A percentile compares a stretch with the other conserved stretches of the same genome.
Evolutionary conservation across 2,113 vertebrate species (phyloP).

Genomic region (Catharus fuscescens): DNA sequence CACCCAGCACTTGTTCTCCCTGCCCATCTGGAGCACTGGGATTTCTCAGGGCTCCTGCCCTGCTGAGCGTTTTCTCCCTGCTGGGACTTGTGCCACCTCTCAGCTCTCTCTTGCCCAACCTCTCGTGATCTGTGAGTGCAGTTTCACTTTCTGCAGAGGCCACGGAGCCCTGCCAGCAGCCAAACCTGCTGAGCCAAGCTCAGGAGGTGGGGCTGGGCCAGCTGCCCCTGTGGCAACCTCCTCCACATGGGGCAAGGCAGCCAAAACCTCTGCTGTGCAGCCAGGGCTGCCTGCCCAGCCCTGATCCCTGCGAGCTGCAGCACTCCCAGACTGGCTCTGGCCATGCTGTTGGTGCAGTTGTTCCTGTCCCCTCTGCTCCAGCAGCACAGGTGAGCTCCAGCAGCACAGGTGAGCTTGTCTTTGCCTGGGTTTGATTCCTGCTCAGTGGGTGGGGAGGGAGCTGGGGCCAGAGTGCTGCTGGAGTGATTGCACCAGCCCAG

Average conservation of each 20-base stretch:
- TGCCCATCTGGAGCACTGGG: not conserved
- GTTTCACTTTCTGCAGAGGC: slow-evolving; percentile 25
- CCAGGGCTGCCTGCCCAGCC: not conserved
- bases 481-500: no score
- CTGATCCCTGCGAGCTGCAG: not conserved
- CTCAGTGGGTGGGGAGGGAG: not conserved
- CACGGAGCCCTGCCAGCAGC: not conserved
- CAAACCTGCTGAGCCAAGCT: not conserved
- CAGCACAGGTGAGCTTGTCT: no score
- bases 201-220: not conserved
- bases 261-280: accelerated
- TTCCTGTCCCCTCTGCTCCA: not conserved
- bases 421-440: accelerated
- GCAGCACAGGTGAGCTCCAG: not conserved
- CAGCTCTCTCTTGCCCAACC: not conserved
- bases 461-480: not conserved
- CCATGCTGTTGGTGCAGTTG: not conserved
- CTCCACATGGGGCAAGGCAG: not conserved
- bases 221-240: not conserved
- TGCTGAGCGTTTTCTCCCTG: not conserved
- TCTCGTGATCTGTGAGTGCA: not conserved
- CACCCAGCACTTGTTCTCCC: not conserved
- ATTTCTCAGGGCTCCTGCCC: not conserved
- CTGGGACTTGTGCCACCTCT: not conserved
- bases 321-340: not conserved